These are phyloP conservation scores for Eulemur rubriventer DNA, from an alignment of 2,797 vertebrate genomes.

Conservation along the genomic window DNA sequence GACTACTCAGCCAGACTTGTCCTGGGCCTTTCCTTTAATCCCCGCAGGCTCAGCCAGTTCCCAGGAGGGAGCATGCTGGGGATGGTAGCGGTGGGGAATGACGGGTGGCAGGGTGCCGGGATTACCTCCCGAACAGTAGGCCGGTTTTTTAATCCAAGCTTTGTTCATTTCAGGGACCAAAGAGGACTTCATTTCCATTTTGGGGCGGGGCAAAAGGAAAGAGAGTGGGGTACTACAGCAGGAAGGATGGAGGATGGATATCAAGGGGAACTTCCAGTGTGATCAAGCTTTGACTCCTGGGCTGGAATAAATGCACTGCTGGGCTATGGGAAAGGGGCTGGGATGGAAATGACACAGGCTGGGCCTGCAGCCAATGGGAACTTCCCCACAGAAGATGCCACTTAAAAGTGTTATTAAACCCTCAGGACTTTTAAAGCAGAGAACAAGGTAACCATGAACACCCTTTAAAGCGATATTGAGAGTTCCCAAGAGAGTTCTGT, in stretches of 20 bases:
- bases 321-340: slow-evolving; percentile 31
- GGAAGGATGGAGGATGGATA: slow-evolving; percentile 30
- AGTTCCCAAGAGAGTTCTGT: slow-evolving; percentile 22
- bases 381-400: slow-evolving; percentile 61
- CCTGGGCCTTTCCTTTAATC: slow-evolving; percentile 40
- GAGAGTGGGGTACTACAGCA: not conserved
- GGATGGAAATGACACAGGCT: slow-evolving; percentile 41
- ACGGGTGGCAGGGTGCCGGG: not conserved
- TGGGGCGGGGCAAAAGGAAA: not conserved
- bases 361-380: slow-evolving; percentile 60
- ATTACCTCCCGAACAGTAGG: slow-evolving; percentile 43
- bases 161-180: slow-evolving; percentile 44
- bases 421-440: slow-evolving; percentile 64
- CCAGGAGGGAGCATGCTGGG: not conserved
- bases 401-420: slow-evolving; percentile 71
- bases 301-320: not conserved
- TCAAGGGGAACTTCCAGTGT: slow-evolving; percentile 37
- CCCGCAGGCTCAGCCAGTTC: not conserved
- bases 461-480: slow-evolving; percentile 59
- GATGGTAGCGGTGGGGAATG: not conserved
- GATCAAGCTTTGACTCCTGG: not conserved
- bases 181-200: slow-evolving; percentile 36
- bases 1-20: not conserved
- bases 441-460: slow-evolving; percentile 58
- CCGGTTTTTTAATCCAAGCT: slow-evolving; percentile 17